Evolutionary conservation across 2,113 vertebrate species (phyloP), one percentile per base, ranked within the genome.

Genomic region (Melospiza melodia): DNA sequence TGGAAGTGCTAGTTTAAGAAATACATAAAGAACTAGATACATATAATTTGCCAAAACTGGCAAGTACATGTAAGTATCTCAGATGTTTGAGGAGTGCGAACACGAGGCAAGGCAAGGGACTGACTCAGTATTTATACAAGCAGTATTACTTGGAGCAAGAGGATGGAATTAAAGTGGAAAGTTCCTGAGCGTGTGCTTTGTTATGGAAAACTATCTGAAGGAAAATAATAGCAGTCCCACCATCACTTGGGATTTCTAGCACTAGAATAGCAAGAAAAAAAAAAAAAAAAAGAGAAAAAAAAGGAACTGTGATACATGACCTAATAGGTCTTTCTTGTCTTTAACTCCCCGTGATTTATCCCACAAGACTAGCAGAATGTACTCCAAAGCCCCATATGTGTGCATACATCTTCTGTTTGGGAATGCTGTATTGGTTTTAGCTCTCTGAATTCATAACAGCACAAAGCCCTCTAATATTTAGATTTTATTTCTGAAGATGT

Each of bases 121-220:
- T 96, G 96, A 93, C 87, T 96, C 95, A 96, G 94, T 94, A 95
- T 95, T 95, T 94, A 96, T 89, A 96, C 86, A 92, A 94, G 95
- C 68, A 62, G 87, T 82, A 93, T 95, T 96, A 96, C 96, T 96
- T 95, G 93, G 93, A 95, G 90, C 95, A 87, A 91, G 87, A 82
- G 87, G 90, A 96, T 86, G 91, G 95, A 95, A 96, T 87, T 91
- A 57, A 94, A 95, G 95, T 72, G 87, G 96, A 94, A 96, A 97
- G 93, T 96, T 97, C 93, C 92, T 93, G 93, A 95, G 93, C 3
- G 1, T 72, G 76, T 66, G 88, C 77, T 96, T 94, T 93, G 90
- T 94, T 96, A 94, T 94, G 86, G 92, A 96, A 97, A 93, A 92
- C 68, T 44, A 30, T 84, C 41, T 2, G 5, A 92, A 95, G 92